Base-by-base conservation (phyloP, 2,797 vertebrate genomes). In the Poeciliopsis paucimaculata region DNA sequence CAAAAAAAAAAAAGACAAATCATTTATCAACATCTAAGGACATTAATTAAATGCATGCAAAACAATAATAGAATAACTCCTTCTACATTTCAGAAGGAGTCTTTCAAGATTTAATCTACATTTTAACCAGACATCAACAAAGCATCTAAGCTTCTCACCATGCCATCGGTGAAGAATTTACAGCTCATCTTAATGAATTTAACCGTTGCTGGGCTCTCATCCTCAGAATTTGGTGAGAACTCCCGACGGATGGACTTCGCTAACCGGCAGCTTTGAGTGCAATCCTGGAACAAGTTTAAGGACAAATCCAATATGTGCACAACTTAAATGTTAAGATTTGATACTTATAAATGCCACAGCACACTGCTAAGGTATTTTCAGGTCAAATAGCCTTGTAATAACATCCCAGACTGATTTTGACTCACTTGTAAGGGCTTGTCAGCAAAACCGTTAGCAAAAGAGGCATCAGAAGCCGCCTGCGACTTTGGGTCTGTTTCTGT, bases 141-240 rank as follows among this genome's bases (percentile, higher is more conserved):
- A 57, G 20, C 6, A 23, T 13, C 2, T 0, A 1, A 23, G 47
- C 8, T n/a, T 91, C 93, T 72, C 93, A 99, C 98, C 98, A 99
- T 99, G 85, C 98, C 98, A 71, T 99, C 98, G 0, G 98, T 99
- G 93, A 99, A 99, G 85, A 97, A 99, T 74, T 98, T 98, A 93
- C 98, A 99, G 92, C 98, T 99, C 97, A 99, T 99, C 95, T 99
- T 99, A 84, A 99, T 96, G 92, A 99, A 99, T 90, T 98, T 99
- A 77, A 98, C 97, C 0, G 97, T 96, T 3, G 96, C 91, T 0
- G 97, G 97, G 79, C 98, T 98, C 74, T 99, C 98, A 46, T 99
- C 98, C 91, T 99, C 98, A 0, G 98, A 99, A 77, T 96, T 96
- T 0, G 98, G 98, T 1, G 98, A 99, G 45, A 96, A 90, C 73